Evolutionary conservation across 1,140 invertebrate species (phyloP).

Genomic region (Antheraea pernyi): DNA sequence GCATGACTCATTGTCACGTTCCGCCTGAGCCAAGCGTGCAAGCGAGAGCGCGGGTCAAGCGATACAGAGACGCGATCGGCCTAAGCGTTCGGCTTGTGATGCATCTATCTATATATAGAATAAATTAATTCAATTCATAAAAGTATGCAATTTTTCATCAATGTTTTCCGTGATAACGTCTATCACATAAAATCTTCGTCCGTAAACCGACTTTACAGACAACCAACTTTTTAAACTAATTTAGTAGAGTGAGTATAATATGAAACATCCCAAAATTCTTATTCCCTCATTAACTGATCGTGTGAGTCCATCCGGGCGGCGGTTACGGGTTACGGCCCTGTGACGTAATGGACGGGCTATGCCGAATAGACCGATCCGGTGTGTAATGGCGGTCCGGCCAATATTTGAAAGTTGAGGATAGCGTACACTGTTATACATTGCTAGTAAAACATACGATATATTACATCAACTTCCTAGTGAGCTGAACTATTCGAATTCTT

Average conservation of each 20-base stretch:
- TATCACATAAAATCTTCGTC: too few relatives aligned
- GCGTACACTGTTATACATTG: slow-evolving; percentile 24
- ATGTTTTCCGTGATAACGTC: too few relatives aligned
- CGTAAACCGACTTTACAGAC: too few relatives aligned
- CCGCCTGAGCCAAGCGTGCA: too few relatives aligned
- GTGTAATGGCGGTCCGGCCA: slow-evolving; percentile 46
- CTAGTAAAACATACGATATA: slow-evolving; percentile 3
- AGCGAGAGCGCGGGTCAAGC: too few relatives aligned
- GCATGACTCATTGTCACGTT: too few relatives aligned
- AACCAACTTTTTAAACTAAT: not conserved
- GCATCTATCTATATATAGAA: too few relatives aligned
- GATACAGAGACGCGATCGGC: too few relatives aligned
- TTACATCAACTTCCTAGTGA: not conserved
- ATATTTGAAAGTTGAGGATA: slow-evolving; percentile 31
- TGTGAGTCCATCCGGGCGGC: slow-evolving; percentile 19
- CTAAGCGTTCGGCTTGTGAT: too few relatives aligned
- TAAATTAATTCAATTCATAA: too few relatives aligned
- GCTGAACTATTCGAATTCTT: not conserved
- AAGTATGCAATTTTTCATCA: too few relatives aligned
- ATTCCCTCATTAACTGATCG: slow-evolving; percentile 48
- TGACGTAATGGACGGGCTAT: slow-evolving; percentile 29
- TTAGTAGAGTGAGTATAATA: slow-evolving; percentile 8
- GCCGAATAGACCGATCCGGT: slow-evolving; percentile 35
- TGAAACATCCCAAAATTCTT: slow-evolving; percentile 9
- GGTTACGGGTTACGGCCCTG: slow-evolving; percentile 24